Evolutionary conservation across 1,140 invertebrate genomes (phyloP).

Genomic region (Drosophila nasuta): DNA sequence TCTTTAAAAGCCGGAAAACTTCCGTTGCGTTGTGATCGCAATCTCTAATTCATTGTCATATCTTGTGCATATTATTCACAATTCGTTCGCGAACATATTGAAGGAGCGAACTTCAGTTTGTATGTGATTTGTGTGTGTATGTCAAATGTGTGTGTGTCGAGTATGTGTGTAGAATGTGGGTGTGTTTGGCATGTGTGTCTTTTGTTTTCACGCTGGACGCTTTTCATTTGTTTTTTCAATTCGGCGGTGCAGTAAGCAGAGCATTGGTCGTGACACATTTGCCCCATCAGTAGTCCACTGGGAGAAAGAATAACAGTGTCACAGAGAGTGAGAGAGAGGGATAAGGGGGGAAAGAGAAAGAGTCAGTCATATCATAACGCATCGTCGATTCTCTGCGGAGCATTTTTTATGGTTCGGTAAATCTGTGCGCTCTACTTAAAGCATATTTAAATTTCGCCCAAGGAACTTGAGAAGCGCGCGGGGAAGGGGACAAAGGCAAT

Average conservation of each 20-base stretch:
- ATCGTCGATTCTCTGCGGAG: constrained; percentile 35
- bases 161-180: too few relatives aligned
- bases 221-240: constrained; percentile 33
- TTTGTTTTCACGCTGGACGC: constrained; percentile 28
- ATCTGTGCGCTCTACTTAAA: constrained; percentile 64
- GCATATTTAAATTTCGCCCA: constrained; percentile 60
- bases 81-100: neutral
- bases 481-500: neutral
- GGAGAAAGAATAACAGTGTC: neutral
- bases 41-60: constrained; percentile 24
- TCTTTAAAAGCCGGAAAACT: neutral
- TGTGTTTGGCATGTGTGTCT: neutral
- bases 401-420: constrained; percentile 59
- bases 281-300: neutral
- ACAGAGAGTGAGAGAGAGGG: neutral
- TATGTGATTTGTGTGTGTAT: too few relatives aligned
- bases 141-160: too few relatives aligned
- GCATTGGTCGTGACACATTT: constrained; percentile 6
- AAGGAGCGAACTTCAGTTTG: too few relatives aligned
- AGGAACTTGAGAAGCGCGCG: constrained; percentile 9
- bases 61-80: constrained; percentile 8
- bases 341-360: neutral
- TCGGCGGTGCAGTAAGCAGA: constrained; percentile 3
- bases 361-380: constrained; percentile 40
- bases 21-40: neutral